phyloP scores from a whole-genome alignment of 2,797 vertebrate genomes.

The Yasuhikotakia modesta region DNA sequence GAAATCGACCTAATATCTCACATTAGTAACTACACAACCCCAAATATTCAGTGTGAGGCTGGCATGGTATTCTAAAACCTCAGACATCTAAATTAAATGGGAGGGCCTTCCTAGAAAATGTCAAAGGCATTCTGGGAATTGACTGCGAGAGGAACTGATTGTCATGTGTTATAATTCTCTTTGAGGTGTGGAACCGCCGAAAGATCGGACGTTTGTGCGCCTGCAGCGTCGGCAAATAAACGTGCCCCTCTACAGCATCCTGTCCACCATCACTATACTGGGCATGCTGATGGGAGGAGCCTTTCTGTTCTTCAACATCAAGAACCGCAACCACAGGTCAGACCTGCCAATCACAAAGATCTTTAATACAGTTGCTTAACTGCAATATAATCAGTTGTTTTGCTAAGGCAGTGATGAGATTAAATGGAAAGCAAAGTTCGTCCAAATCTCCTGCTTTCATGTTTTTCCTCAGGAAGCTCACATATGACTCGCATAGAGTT shows the following conservation, averaged over 20 bases:
- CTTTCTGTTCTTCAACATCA: constrained; percentile 98
- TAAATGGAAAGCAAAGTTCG: too few relatives aligned
- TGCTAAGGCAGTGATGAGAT: background rate
- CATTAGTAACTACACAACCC: constrained; percentile 8
- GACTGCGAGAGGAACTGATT: background rate
- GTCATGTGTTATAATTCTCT: constrained; percentile 13
- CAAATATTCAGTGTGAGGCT: constrained; percentile 12
- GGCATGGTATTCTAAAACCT: constrained; percentile 33
- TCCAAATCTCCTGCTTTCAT: too few relatives aligned
- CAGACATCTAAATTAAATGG: constrained; percentile 18
- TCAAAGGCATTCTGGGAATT: constrained; percentile 20
- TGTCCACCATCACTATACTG: constrained; percentile 94
- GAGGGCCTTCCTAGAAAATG: constrained; percentile 10
- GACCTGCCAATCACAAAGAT: constrained; percentile 3
- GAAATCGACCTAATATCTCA: constrained; percentile 42
- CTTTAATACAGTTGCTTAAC: too few relatives aligned
- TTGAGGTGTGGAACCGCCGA: constrained; percentile 91
- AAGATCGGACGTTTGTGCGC: constrained; percentile 93
- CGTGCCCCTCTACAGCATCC: constrained; percentile 95
- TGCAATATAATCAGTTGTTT: background rate
- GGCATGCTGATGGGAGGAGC: constrained; percentile 99
- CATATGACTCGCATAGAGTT: too few relatives aligned
- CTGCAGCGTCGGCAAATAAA: constrained; percentile 94
- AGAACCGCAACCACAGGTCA: constrained; percentile 99
- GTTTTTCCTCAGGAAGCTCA: too few relatives aligned